phyloP scores from a whole-genome alignment of 2,113 vertebrate species.

The Actinemys pallida region DNA sequence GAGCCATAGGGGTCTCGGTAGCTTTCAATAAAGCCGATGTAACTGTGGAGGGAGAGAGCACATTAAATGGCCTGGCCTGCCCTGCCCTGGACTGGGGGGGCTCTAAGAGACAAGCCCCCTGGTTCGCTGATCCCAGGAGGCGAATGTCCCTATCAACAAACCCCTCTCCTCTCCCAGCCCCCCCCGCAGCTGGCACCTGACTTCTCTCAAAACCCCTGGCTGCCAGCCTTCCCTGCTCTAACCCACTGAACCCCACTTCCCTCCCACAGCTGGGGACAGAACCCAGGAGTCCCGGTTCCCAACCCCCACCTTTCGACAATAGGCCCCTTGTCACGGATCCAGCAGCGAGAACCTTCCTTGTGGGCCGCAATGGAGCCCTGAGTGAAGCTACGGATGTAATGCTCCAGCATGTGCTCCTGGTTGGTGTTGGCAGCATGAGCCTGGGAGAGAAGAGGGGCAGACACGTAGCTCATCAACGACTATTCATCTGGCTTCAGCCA shows the following conservation, averaged over 20 bases:
- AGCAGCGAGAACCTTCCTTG: constrained; percentile 91
- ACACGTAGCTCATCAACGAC: not conserved
- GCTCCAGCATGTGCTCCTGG: constrained; percentile 87
- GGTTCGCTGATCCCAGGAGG: not conserved
- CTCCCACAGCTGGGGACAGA: not conserved
- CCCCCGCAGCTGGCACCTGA: not conserved
- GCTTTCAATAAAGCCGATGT: constrained; percentile 95
- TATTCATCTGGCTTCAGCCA: not conserved
- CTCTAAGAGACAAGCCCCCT: not conserved
- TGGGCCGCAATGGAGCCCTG: constrained; percentile 89
- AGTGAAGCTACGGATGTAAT: constrained; percentile 87
- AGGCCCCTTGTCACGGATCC: constrained; percentile 93
- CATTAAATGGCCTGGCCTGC: not conserved
- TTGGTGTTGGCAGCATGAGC: constrained; percentile 85
- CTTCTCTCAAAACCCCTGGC: not conserved
- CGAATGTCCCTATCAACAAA: not conserved
- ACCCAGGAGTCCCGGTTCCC: not conserved
- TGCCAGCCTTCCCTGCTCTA: not conserved
- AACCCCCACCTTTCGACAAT: constrained; percentile 91
- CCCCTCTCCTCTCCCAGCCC: not conserved
- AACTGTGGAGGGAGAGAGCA: constrained; percentile 76
- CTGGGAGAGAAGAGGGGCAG: constrained; percentile 56
- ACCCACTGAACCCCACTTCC: not conserved
- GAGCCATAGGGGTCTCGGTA: constrained; percentile 94
- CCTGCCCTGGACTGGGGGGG: not conserved